Evolutionary conservation across 2,113 vertebrate genomes (phyloP).

Genomic region (Cynopterus brachyotis): DNA sequence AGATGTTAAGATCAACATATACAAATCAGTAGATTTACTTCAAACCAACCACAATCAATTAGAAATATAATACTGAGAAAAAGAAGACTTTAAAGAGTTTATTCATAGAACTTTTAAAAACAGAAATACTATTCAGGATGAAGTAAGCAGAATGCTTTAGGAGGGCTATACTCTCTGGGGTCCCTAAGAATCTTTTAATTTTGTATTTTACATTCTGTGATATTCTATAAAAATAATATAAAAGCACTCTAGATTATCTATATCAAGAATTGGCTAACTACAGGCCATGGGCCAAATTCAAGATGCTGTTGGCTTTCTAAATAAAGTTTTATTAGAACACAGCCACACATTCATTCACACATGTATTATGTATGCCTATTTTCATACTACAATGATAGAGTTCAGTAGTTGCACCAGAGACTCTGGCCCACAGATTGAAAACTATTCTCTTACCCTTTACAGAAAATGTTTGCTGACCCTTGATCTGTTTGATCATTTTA

Average conservation of each 20-base stretch:
- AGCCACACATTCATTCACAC: not conserved
- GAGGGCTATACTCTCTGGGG: not conserved
- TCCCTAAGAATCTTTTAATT: not conserved
- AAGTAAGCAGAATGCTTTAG: not conserved
- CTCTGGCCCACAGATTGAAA: not conserved
- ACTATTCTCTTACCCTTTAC: not conserved
- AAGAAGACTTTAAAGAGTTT: not conserved
- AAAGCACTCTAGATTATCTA: not conserved
- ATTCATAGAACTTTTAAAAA: not conserved
- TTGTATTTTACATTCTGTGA: constrained; percentile 2
- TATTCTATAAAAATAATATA: not conserved
- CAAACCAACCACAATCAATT: not conserved
- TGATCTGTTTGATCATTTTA: not conserved
- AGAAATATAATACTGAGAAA: constrained; percentile 21
- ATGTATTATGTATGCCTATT: not conserved
- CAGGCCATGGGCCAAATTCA: not conserved
- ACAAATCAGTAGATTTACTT: not conserved
- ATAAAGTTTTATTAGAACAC: constrained; percentile 10
- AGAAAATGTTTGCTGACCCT: not conserved
- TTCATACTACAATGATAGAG: not conserved
- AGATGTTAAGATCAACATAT: not conserved
- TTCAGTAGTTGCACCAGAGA: not conserved
- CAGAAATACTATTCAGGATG: not conserved
- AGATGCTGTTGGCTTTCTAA: not conserved
- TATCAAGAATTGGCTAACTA: not conserved